phyloP scores from a whole-genome alignment of 2,888 invertebrate genomes.

The Zygogramma bicolorata region DNA sequence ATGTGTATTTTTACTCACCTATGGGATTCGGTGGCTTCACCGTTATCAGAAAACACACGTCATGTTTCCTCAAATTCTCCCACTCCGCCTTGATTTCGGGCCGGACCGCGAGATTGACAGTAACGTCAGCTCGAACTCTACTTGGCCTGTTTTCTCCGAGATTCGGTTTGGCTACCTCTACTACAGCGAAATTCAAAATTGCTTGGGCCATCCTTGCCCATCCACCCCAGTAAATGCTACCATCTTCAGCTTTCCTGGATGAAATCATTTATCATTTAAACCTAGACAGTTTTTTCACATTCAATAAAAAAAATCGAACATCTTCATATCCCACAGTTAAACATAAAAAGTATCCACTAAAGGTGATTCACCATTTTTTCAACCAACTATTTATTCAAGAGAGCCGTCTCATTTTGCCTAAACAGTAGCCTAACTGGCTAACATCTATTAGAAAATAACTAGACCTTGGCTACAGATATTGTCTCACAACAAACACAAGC shows the following conservation, averaged over 20 bases:
- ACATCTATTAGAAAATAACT: too few relatives aligned
- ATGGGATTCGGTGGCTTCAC: constrained; percentile 87
- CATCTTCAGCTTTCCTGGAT: constrained; percentile 86
- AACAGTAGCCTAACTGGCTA: too few relatives aligned
- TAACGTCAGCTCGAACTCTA: constrained; percentile 94
- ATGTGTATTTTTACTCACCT: constrained; percentile 70
- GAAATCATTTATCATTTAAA: too few relatives aligned
- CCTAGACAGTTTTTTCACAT: too few relatives aligned
- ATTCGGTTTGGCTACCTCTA: constrained; percentile 93
- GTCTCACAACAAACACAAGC: too few relatives aligned
- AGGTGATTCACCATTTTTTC: too few relatives aligned
- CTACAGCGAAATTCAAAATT: constrained; percentile 90
- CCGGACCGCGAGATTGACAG: constrained; percentile 90
- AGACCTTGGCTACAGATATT: too few relatives aligned
- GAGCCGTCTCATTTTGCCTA: too few relatives aligned
- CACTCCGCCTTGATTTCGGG: constrained; percentile 95
- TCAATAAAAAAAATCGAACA: too few relatives aligned
- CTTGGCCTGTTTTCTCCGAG: constrained; percentile 96
- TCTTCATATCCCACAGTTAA: too few relatives aligned
- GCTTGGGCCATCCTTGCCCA: constrained; percentile 99
- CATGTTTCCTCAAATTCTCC: constrained; percentile 96
- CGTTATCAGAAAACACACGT: constrained; percentile 96
- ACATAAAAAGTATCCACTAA: too few relatives aligned
- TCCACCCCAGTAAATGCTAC: constrained; percentile 90
- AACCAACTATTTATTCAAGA: too few relatives aligned